Evolutionary conservation across 2,888 invertebrate species (phyloP).

Genomic region (Phengaris arion): DNA sequence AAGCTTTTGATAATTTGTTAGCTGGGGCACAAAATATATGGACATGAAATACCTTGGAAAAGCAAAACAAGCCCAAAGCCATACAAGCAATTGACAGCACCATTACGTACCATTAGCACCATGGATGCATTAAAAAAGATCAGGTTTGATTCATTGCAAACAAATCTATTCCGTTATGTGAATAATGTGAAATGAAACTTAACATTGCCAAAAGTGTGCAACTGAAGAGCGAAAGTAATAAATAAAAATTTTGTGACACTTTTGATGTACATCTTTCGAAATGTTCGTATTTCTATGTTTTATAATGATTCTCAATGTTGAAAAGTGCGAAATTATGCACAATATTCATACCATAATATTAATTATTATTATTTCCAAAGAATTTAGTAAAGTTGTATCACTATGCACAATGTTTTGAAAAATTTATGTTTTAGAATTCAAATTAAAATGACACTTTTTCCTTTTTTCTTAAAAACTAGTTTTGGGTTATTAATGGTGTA

Average conservation of each 20-base stretch:
- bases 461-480: not conserved
- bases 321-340: no score
- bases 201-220: conserved; percentile 43
- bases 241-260: not conserved
- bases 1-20: conserved; percentile 19
- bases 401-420: no score
- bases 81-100: conserved; percentile 43
- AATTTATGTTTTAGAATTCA: no score
- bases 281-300: not conserved
- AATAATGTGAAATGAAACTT: conserved; percentile 41
- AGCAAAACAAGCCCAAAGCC: conserved; percentile 38
- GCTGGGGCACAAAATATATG: conserved; percentile 45
- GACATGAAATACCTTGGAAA: conserved; percentile 64
- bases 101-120: conserved; percentile 30
- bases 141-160: conserved; percentile 48
- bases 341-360: no score
- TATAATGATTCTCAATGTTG: not conserved
- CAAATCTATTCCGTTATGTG: conserved; percentile 53
- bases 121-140: conserved; percentile 42
- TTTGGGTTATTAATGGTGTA: not conserved
- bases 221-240: conserved; percentile 10
- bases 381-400: no score
- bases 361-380: no score
- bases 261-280: not conserved
- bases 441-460: no score